Percentiles rank a stretch among this genome's conserved stretches.
Evolutionary conservation across 2,797 vertebrate genomes (phyloP).

Genomic region (Meriones psammophilus): DNA sequence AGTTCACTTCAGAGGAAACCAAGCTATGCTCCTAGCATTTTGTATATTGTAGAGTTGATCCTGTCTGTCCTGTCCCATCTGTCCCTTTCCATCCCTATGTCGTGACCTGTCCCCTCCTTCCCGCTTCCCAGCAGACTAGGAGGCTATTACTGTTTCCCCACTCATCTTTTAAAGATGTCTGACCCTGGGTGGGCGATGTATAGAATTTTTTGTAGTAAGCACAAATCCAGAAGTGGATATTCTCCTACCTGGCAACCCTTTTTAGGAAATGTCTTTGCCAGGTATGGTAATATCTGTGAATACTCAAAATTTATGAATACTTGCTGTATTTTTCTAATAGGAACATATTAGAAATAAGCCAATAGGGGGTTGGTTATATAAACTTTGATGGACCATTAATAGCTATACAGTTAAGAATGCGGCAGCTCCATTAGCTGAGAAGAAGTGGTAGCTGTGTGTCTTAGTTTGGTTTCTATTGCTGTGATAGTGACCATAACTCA

Average conservation of each 20-base stretch:
- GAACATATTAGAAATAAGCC: slow-evolving; percentile 24
- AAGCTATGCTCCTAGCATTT: neutral
- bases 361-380: neutral
- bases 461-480: neutral
- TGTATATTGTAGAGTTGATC: neutral
- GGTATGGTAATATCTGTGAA: neutral
- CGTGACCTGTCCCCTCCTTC: neutral
- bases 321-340: slow-evolving; percentile 28
- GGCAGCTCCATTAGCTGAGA: neutral
- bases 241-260: slow-evolving; percentile 33
- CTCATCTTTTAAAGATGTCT: neutral
- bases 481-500: neutral
- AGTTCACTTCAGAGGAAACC: neutral
- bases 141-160: neutral
- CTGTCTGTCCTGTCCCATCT: neutral
- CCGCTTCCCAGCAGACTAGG: neutral
- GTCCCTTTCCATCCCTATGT: no score
- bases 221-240: neutral
- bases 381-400: neutral
- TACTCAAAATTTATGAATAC: neutral
- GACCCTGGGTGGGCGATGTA: neutral
- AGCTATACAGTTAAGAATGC: neutral
- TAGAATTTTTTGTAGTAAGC: neutral
- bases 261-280: slow-evolving; percentile 36
- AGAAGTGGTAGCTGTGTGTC: neutral